Evolutionary conservation across 2,888 invertebrate genomes (phyloP).

Genomic region (Eupithecia abbreviata): DNA sequence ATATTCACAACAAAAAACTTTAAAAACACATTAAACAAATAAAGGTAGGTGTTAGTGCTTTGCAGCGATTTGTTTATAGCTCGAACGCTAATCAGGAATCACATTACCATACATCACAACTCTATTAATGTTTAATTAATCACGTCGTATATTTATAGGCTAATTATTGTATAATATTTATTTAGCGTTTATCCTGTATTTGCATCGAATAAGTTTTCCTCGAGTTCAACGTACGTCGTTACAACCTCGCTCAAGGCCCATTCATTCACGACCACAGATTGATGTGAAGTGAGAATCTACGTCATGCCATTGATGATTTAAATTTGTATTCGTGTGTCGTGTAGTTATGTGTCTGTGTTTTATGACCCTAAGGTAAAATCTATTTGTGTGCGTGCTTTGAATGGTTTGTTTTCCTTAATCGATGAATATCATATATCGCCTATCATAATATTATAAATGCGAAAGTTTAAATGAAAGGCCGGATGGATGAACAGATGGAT

Average conservation of each 20-base stretch:
- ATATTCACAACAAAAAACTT: not conserved
- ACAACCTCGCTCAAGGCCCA: slow-evolving; percentile 73
- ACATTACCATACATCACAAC: not conserved
- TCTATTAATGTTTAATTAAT: not conserved
- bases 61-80: not conserved
- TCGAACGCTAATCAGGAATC: not conserved
- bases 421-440: not conserved
- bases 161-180: slow-evolving; percentile 16
- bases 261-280: slow-evolving; percentile 60
- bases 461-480: not conserved
- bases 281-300: slow-evolving; percentile 45
- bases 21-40: not conserved
- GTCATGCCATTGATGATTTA: slow-evolving; percentile 72
- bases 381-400: not conserved
- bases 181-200: not conserved
- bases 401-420: not conserved
- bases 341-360: slow-evolving; percentile 19
- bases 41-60: not conserved
- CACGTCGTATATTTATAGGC: slow-evolving; percentile 5
- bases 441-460: not conserved
- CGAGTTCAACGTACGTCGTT: slow-evolving; percentile 70
- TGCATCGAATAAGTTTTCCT: slow-evolving; percentile 24
- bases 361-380: not conserved
- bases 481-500: not conserved
- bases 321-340: slow-evolving; percentile 22